Percentiles rank a stretch among this genome's conserved stretches.
These are phyloP conservation scores for Donacobius atricapilla DNA, from an alignment of 2,113 vertebrate genomes.

Conservation along the genomic window DNA sequence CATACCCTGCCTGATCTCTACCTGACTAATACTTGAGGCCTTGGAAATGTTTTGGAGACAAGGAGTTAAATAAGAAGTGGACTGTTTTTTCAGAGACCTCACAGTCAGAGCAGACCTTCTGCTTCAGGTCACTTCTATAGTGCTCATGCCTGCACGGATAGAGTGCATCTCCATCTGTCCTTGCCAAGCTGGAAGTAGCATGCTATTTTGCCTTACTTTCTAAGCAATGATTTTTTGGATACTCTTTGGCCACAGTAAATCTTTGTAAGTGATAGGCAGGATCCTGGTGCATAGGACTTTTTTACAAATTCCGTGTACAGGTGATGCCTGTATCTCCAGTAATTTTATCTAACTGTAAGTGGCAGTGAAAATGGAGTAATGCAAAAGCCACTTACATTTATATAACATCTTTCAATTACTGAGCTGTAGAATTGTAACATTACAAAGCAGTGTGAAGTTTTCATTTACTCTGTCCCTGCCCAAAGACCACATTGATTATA, in stretches of 20 bases:
- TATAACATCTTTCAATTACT: neutral
- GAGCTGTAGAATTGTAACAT: neutral
- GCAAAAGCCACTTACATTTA: neutral
- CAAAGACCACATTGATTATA: neutral
- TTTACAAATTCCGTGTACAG: neutral
- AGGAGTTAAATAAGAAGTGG: conserved; percentile 23
- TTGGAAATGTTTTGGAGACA: neutral
- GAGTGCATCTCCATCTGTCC: conserved; percentile 24
- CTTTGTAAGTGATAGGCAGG: neutral
- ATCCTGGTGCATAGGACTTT: neutral
- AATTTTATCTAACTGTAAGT: neutral
- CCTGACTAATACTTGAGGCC: neutral
- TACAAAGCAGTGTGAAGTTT: neutral
- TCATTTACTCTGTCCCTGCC: neutral
- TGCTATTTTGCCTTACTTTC: neutral
- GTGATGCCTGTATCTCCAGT: neutral
- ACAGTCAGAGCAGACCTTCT: conserved; percentile 12
- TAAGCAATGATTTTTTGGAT: neutral
- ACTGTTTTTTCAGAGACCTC: neutral
- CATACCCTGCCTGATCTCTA: neutral
- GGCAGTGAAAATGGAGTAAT: neutral
- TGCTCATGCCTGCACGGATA: neutral
- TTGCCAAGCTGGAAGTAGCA: neutral
- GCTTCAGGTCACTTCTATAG: conserved; percentile 49
- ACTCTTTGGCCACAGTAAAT: neutral